Evolutionary conservation across 2,113 vertebrate species (phyloP).

Genomic region (Sebastes schlegelii): DNA sequence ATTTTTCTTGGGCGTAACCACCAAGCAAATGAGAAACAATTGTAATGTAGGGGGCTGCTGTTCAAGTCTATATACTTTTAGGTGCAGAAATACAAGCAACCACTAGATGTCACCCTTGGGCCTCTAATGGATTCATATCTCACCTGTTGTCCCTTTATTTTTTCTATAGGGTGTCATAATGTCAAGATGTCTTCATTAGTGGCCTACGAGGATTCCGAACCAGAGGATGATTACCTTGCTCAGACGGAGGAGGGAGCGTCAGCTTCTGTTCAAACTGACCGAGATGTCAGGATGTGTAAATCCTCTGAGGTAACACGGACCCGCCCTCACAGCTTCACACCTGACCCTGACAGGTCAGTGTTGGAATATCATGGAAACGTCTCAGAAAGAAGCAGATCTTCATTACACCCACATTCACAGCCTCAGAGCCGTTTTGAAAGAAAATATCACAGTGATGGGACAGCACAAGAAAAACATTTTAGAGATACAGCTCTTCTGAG

Average conservation of each 20-base stretch:
- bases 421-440: conserved; percentile 13
- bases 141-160: neutral
- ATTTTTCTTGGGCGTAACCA: no score
- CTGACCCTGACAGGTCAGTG: neutral
- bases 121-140: conserved; percentile 11
- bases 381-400: conserved; percentile 10
- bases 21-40: no score
- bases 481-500: conserved; percentile 20
- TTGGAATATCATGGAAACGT: conserved; percentile 14
- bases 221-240: conserved; percentile 83
- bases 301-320: neutral
- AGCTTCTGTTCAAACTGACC: conserved; percentile 10
- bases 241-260: neutral
- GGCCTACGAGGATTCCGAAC: conserved; percentile 93
- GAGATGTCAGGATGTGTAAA: neutral
- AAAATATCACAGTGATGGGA: neutral
- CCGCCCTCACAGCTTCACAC: neutral
- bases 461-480: neutral
- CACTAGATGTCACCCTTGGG: conserved; percentile 62
- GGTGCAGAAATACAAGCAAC: neutral
- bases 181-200: conserved; percentile 90
- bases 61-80: neutral
- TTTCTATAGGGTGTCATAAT: conserved; percentile 7
- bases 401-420: neutral
- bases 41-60: no score